Evolutionary conservation across 2,888 invertebrate genomes (phyloP).

Genomic region (Monochamus alternatus): DNA sequence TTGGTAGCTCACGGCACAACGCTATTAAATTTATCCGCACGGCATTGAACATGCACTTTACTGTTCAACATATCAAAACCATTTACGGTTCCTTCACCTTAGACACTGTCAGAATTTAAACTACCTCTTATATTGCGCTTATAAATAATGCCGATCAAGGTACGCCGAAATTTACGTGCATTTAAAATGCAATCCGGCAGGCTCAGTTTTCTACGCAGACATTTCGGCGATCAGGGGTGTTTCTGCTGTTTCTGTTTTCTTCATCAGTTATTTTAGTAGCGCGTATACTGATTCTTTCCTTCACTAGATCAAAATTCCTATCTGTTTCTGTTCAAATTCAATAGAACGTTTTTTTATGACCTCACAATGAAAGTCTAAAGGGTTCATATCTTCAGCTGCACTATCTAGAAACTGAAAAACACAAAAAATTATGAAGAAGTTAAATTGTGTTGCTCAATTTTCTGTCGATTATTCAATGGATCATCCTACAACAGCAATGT

Average conservation of each 20-base stretch:
- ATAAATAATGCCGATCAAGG: slow-evolving; percentile 60
- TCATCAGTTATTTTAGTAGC: too few species aligned
- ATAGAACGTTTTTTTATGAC: too few species aligned
- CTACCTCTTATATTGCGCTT: slow-evolving; percentile 56
- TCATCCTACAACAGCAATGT: too few species aligned
- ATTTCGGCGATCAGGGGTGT: neutral
- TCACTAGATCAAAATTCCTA: too few species aligned
- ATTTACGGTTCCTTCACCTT: slow-evolving; percentile 65
- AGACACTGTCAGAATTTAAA: slow-evolving; percentile 63
- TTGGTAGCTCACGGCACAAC: slow-evolving; percentile 31
- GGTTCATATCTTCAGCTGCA: too few species aligned
- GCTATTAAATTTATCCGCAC: slow-evolving; percentile 54
- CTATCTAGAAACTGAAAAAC: too few species aligned
- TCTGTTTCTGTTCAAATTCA: too few species aligned
- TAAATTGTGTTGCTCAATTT: too few species aligned
- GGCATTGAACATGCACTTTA: slow-evolving; percentile 62
- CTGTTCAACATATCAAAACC: slow-evolving; percentile 62
- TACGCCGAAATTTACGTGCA: slow-evolving; percentile 56
- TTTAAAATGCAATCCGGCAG: slow-evolving; percentile 46
- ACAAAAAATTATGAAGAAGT: too few species aligned
- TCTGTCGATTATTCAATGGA: too few species aligned
- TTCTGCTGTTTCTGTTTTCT: neutral
- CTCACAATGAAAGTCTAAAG: too few species aligned
- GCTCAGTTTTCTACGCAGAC: slow-evolving; percentile 17
- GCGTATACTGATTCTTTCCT: too few species aligned